Conservation (phyloP, 2,797 vertebrate species). For the Danionella dracula region DNA sequence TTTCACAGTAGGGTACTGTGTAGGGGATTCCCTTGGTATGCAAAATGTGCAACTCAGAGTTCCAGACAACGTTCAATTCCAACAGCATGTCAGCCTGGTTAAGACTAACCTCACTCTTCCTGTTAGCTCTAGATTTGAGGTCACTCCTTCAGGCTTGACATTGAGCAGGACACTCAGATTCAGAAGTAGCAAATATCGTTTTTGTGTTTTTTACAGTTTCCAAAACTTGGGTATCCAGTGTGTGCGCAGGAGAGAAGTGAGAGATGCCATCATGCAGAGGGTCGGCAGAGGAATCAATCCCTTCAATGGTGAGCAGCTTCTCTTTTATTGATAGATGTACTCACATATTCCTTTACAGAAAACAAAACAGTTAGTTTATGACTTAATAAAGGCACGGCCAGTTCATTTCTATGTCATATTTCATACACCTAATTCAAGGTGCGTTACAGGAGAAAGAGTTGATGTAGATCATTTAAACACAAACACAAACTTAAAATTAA, state of each 20-base stretch:
- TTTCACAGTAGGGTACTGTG: constrained; percentile 51
- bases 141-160: background rate
- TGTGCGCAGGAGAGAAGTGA: constrained; percentile 91
- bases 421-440: too few species aligned
- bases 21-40: constrained; percentile 68
- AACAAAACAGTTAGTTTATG: too few species aligned
- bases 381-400: too few species aligned
- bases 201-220: constrained; percentile 73
- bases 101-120: constrained; percentile 1
- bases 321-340: background rate
- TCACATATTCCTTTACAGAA: too few species aligned
- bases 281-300: constrained; percentile 87
- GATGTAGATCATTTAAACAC: too few species aligned
- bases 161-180: background rate
- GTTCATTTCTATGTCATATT: too few species aligned
- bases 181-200: background rate
- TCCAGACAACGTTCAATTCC: constrained; percentile 33
- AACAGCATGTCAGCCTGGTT: constrained; percentile 8
- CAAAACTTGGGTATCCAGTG: constrained; percentile 98
- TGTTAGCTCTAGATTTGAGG: constrained; percentile 1
- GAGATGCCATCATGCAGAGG: constrained; percentile 85
- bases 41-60: constrained; percentile 54
- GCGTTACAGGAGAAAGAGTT: too few species aligned
- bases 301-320: constrained; percentile 79
- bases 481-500: too few species aligned